A percentile compares a stretch with the other conserved stretches of the same genome.
Conservation (phyloP, 2,113 vertebrate genomes). For the Sceloporus undulatus region DNA sequence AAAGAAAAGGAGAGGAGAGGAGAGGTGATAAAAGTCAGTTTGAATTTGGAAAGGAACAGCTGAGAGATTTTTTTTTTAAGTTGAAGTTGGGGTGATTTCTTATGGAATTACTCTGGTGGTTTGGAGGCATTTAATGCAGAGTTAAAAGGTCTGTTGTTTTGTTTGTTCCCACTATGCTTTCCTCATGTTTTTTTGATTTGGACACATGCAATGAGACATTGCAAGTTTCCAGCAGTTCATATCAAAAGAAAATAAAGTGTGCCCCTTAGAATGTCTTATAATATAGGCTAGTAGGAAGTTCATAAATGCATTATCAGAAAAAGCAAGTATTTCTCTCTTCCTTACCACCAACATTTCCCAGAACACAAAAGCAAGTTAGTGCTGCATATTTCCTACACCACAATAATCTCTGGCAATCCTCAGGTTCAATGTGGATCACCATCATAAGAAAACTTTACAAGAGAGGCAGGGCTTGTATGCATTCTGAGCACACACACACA, state of each 20-base stretch:
- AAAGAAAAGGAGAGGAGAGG: too few species aligned
- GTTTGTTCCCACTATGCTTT: neutral
- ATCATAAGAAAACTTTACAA: too few species aligned
- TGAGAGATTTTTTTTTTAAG: neutral
- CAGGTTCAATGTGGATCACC: too few species aligned
- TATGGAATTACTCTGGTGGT: neutral
- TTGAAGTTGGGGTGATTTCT: neutral
- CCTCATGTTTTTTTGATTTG: neutral
- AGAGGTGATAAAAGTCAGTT: too few species aligned
- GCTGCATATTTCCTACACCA: neutral
- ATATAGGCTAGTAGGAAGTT: too few species aligned
- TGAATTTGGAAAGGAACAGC: neutral
- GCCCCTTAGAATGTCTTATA: too few species aligned
- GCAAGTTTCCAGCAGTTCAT: neutral
- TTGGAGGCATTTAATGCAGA: neutral
- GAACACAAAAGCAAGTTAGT: neutral
- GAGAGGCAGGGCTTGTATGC: too few species aligned
- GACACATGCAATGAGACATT: neutral
- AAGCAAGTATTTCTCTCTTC: neutral
- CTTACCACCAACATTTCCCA: too few species aligned
- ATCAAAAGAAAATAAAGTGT: neutral
- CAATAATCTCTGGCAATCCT: neutral
- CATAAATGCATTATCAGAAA: neutral
- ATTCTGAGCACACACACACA: neutral
- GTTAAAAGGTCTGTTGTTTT: neutral